phyloP scores from a whole-genome alignment of 2,113 vertebrate genomes.

The Plectropomus leopardus region DNA sequence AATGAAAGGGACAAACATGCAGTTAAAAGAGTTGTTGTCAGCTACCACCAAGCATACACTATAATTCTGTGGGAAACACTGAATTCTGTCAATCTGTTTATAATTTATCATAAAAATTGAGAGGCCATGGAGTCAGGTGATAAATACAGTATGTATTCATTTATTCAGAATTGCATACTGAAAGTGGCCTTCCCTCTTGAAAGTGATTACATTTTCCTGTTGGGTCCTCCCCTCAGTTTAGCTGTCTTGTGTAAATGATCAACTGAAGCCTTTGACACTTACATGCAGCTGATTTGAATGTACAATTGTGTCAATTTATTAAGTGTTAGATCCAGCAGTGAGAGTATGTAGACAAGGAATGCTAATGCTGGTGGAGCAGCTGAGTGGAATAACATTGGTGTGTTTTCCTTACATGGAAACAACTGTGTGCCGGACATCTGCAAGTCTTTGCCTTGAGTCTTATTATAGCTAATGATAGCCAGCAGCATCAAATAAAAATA shows the following conservation, averaged over 20 bases:
- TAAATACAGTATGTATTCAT: conserved; percentile 19
- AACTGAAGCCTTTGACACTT: not conserved
- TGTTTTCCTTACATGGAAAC: conserved; percentile 12
- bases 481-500: conserved; percentile 49
- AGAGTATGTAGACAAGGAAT: not conserved
- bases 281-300: conserved; percentile 42
- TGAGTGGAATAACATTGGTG: not conserved
- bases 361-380: conserved; percentile 34
- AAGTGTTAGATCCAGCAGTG: conserved; percentile 29
- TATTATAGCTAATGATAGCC: conserved; percentile 47
- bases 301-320: conserved; percentile 40
- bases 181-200: not conserved
- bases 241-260: conserved; percentile 15
- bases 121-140: not conserved
- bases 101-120: not conserved
- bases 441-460: conserved; percentile 30
- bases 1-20: too few species aligned
- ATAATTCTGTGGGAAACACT: too few species aligned
- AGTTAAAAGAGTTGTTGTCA: too few species aligned
- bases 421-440: conserved; percentile 22
- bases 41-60: too few species aligned
- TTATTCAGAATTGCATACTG: conserved; percentile 11
- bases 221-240: conserved; percentile 10
- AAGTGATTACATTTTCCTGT: not conserved
- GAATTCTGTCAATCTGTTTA: not conserved